Conservation (phyloP, 2,113 vertebrate genomes). For the Ranitomeya imitator region DNA sequence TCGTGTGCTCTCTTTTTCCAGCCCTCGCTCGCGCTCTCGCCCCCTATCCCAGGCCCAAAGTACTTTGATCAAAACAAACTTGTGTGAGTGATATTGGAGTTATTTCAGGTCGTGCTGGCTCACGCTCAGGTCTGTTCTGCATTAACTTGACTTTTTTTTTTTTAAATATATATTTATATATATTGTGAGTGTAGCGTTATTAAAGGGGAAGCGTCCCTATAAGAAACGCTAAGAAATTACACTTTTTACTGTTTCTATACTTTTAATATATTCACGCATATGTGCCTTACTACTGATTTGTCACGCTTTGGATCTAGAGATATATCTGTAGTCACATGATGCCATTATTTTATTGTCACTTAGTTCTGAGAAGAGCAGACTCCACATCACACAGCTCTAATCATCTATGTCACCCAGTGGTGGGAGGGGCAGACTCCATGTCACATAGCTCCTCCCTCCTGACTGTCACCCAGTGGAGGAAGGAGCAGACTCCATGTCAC, state of each 20-base stretch:
- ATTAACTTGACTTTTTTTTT: slow-evolving; percentile 57
- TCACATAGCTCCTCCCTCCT: neutral
- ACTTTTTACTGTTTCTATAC: neutral
- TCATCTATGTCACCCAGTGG: neutral
- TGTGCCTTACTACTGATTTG: neutral
- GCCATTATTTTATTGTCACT: neutral
- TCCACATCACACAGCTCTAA: neutral
- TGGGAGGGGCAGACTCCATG: neutral
- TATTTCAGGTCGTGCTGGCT: slow-evolving; percentile 56
- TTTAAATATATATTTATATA: slow-evolving; percentile 50
- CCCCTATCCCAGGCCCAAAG: slow-evolving; percentile 56
- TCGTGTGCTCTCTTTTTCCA: slow-evolving; percentile 27
- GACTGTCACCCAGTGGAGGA: neutral
- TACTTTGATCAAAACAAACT: slow-evolving; percentile 59
- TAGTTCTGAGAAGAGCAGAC: neutral
- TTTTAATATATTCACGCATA: neutral
- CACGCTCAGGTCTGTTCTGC: slow-evolving; percentile 57
- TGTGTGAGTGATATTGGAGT: slow-evolving; percentile 58
- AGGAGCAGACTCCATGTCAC: no score
- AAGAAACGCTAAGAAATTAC: neutral
- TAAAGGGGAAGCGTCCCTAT: slow-evolving; percentile 49
- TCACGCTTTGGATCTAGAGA: neutral
- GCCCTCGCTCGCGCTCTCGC: slow-evolving; percentile 33
- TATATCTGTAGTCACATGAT: neutral
- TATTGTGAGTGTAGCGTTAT: slow-evolving; percentile 31